A percentile compares a stretch with the other conserved stretches of the same genome.
Evolutionary conservation across 1,140 invertebrate genomes (phyloP).

Genomic region (Pteromalus puparum): DNA sequence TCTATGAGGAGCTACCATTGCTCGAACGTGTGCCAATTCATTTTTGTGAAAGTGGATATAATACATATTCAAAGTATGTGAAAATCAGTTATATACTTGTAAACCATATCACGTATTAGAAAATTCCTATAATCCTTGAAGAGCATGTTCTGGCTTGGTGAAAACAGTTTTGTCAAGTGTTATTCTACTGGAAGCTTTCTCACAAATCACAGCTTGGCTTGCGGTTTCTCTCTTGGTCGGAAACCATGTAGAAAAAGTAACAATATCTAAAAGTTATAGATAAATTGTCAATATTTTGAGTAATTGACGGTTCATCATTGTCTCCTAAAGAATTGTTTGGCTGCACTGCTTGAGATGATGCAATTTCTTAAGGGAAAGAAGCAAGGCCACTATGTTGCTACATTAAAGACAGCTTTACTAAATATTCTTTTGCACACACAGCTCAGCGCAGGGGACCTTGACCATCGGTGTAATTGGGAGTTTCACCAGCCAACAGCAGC

Average conservation of each 20-base stretch:
- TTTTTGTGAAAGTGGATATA: slow-evolving; percentile 89
- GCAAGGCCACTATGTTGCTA: slow-evolving; percentile 70
- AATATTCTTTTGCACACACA: too few species aligned
- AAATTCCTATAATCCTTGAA: slow-evolving; percentile 89
- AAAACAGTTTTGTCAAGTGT: slow-evolving; percentile 85
- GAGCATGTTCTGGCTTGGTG: slow-evolving; percentile 91
- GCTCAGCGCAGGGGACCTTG: too few species aligned
- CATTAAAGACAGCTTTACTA: too few species aligned
- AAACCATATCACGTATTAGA: slow-evolving; percentile 90
- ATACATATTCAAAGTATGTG: background rate
- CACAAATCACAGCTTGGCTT: slow-evolving; percentile 86
- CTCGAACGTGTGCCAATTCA: slow-evolving; percentile 79
- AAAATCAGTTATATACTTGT: slow-evolving; percentile 23
- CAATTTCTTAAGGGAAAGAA: slow-evolving; percentile 55
- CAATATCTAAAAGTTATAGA: slow-evolving; percentile 77
- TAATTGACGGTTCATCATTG: slow-evolving; percentile 59
- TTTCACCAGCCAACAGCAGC: too few species aligned
- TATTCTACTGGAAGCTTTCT: slow-evolving; percentile 82
- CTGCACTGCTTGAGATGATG: slow-evolving; percentile 28
- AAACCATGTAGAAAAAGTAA: slow-evolving; percentile 86
- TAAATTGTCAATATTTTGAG: slow-evolving; percentile 63
- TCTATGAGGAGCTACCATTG: slow-evolving; percentile 92
- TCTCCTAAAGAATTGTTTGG: background rate
- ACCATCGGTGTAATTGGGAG: too few species aligned
- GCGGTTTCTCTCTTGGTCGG: slow-evolving; percentile 91